Evolutionary conservation across 1,140 invertebrate genomes (phyloP), one percentile per base, ranked within the genome.

Genomic region (Chlorops oryzae): DNA sequence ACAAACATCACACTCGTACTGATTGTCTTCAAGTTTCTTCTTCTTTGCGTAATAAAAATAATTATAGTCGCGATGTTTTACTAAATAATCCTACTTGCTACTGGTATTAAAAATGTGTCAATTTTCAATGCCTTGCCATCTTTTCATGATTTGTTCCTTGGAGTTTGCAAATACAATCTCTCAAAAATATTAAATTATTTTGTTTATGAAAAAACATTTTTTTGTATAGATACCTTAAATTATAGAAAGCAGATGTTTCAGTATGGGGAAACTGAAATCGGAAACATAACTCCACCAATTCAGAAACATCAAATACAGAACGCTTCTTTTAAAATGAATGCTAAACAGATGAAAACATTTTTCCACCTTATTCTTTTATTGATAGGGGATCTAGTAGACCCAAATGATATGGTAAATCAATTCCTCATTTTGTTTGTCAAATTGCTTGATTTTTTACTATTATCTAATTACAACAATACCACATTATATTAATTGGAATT

Each of bases 271-370:
- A 45, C 43, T 32, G 43, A 45, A 27, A 27, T 34, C 20, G 7
- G n/a, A 12, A 47, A 47, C 38, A 47, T 35, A 37, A 47, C 32
- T 47, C 18, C 45, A 21, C 45, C 45, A n/a, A 47, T 47, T 21
- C 17, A 34, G 20, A 47, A 24, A 37, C 20, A 17, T 9, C 45
- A 47, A 13, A 37, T 47, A 32, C 23, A 32, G 22, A 45, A 45
- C 22, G 28, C 13, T 34, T 27, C 23, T 34, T 27, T 45, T 34
- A 45, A 45, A 45, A 45, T 34, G 43, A 45, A 34, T 45, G 43
- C 43, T 13, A 25, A 23, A 4, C 10, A 45, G 34, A 45, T 45
- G 25, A 45, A 45, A 45, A 23, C 25, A 32, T 45, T 45, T 45
- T 17, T 27, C 25, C 28, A 32, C n/a, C n/a, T 32, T 32, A n/a